Percentiles rank a stretch among this genome's conserved stretches.
Evolutionary conservation across 2,797 vertebrate genomes (phyloP).

Genomic region (Distichodus sexfasciatus): DNA sequence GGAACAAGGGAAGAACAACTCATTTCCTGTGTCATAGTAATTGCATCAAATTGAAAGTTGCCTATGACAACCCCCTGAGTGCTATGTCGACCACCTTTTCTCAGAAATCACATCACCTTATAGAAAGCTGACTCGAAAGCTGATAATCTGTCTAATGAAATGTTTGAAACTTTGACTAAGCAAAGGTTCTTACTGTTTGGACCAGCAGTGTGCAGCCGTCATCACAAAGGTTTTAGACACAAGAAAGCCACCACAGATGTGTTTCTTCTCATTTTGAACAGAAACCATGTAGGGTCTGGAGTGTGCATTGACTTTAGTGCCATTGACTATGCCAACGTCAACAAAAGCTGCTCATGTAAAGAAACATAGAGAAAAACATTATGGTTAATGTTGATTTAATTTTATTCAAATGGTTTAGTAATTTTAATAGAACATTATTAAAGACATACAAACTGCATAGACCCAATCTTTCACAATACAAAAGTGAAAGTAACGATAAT

Average conservation of each 20-base stretch:
- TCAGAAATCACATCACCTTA: neutral
- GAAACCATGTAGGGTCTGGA: constrained; percentile 69
- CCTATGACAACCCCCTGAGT: neutral
- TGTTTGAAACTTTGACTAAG: neutral
- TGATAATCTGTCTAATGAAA: neutral
- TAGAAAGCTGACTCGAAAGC: neutral
- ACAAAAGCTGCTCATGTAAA: constrained; percentile 35
- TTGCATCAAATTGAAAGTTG: neutral
- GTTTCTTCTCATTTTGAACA: constrained; percentile 41
- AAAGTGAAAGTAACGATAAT: too few relatives aligned
- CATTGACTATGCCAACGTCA: constrained; percentile 49
- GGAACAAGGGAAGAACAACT: too few relatives aligned
- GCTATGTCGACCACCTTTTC: too few relatives aligned
- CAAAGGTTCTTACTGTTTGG: constrained; percentile 1
- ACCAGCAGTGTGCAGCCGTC: constrained; percentile 68
- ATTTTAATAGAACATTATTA: too few relatives aligned
- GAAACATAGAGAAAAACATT: neutral
- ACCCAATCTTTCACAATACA: too few relatives aligned
- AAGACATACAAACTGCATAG: neutral
- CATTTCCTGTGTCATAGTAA: neutral
- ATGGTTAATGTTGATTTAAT: neutral
- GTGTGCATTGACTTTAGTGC: constrained; percentile 9
- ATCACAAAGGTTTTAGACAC: constrained; percentile 62
- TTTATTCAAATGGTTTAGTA: too few relatives aligned
- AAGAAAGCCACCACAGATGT: constrained; percentile 68